Base-by-base conservation (phyloP, 2,888 invertebrate genomes). In the Drosophila siamana region DNA sequence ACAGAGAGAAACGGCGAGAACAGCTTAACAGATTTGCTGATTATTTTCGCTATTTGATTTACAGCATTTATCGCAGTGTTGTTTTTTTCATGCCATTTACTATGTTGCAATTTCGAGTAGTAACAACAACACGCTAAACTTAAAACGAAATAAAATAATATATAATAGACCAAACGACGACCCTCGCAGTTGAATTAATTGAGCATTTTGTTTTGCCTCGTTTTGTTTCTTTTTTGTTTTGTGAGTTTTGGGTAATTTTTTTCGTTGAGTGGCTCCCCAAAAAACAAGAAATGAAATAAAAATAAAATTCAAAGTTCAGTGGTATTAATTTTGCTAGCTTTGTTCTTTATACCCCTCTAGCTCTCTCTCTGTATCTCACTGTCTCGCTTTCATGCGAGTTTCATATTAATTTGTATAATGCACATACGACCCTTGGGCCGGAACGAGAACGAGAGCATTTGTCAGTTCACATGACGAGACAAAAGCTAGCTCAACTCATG, bases 371-470 rank as follows among this genome's bases (percentile, higher is more conserved):
- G n/a, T n/a, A n/a, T n/a, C n/a, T n/a, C n/a, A n/a, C n/a, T 13
- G n/a, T 43, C 13, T 0, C 9, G n/a, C 11, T 9, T 13, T 11
- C 9, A 38, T 54, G 54, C 44, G 59, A 43, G 48, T 75, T 73
- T 73, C 44, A 59, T 61, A 70, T 80, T 81, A 80, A 81, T 86
- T 86, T 86, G 70, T 80, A 70, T 83, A 83, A 81, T 81, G 70
- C 64, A 69, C 64, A 69, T 56, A 54, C 62, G 66, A 64, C 60
- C 64, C 46, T 33, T 69, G 47, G 43, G 62, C 41, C 52, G 56
- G 56, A 63, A 50, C 82, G 30, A 8, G 40, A 33, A 44, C 22
- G 44, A 44, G 44, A 52, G 1, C 52, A 30, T 50, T 51, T 50
- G 36, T 38, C 28, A 62, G 65, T 76, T 73, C 74, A 62, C 69